Base-by-base conservation (phyloP, 2,797 vertebrate genomes). In the Diceros bicornis region DNA sequence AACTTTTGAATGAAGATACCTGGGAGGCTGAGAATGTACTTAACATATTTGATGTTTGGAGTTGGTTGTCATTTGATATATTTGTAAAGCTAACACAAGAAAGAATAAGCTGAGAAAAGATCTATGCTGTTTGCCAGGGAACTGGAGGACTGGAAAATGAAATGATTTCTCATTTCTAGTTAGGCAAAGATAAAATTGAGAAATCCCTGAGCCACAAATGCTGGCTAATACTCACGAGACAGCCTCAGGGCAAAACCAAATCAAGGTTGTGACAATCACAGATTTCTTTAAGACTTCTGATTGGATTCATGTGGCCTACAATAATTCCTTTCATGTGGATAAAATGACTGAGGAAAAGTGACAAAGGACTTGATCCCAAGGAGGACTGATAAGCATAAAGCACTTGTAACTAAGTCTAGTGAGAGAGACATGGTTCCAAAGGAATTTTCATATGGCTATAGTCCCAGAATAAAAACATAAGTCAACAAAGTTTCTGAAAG, bases 91-190 rank as follows among this genome's bases (percentile, higher is more conserved):
- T 47, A 91, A 47, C 68, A 62, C 4, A 89, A 57, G 71, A 91
- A 96, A 79, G 50, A 69, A 75, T 14, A 79, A 69, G 52, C 17
- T 62, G 50, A 95, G 44, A 41, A 72, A 97, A 27, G 10, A 89
- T 47, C 25, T 66, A 37, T n/a, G 27, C 29, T 23, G 0, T 57
- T 91, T 85, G 12, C 23, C 55, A 77, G 41, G n/a, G 47, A 64
- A 4, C 5, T 44, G 20, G 21, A 52, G 18, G 18, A 72, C 6
- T 47, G 12, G 74, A 93, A 89, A 89, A 88, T 64, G 23, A 66
- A 95, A 74, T 29, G 7, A 0, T 44, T 74, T 82, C 64, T 87
- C 69, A n/a, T 90, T 61, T 78, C 32, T 55, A 64, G 21, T 68
- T 32, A 25, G 6, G 87, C n/a, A 71, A 44, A 44, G 47, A 75